phyloP scores from a whole-genome alignment of 2,113 vertebrate genomes.

The Amphilophus citrinellus region DNA sequence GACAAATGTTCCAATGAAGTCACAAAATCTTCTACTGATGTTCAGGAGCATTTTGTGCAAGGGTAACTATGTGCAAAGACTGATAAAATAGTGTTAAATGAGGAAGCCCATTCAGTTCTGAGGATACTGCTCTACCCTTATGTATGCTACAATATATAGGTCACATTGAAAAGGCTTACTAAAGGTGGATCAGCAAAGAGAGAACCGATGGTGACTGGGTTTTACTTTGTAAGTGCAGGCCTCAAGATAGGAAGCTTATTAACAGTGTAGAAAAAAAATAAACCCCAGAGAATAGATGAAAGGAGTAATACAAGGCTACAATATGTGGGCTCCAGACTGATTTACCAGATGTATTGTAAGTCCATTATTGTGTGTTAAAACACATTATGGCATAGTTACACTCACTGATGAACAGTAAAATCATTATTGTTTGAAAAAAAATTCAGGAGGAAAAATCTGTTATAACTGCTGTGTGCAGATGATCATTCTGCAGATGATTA shows the following conservation, averaged over 20 bases:
- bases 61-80: neutral
- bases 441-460: neutral
- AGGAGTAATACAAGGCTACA: neutral
- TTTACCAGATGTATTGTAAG: no score
- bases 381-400: neutral
- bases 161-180: constrained; percentile 25
- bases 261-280: neutral
- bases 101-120: neutral
- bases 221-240: constrained; percentile 23
- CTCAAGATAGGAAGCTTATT: neutral
- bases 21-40: neutral
- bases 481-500: neutral
- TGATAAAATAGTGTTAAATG: neutral
- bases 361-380: no score
- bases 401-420: neutral
- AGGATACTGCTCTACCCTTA: constrained; percentile 7
- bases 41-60: neutral
- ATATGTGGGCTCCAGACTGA: neutral
- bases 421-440: no score
- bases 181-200: constrained; percentile 7
- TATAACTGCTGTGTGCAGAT: neutral
- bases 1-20: no score
- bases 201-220: constrained; percentile 17
- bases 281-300: neutral
- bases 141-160: neutral